Percentiles rank a stretch among this genome's conserved stretches.
These are phyloP conservation scores for Lepidocolaptes lacrymiger DNA, from an alignment of 2,797 vertebrate genomes.

Conservation along the genomic window DNA sequence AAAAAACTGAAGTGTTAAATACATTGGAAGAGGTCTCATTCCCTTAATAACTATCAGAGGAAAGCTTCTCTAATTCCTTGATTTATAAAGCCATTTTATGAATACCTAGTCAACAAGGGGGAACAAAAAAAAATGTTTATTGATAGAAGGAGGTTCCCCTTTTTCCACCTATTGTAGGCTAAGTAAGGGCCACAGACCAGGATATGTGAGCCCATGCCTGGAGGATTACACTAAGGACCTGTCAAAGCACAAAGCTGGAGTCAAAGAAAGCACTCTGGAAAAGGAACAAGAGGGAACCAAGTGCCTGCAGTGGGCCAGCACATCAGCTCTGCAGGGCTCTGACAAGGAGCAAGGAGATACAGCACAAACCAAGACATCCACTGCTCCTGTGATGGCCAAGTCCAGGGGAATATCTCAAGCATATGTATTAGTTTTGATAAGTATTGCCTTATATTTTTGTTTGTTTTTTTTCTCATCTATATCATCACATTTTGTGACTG, in stretches of 20 bases:
- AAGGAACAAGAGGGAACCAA: background rate
- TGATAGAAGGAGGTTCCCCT: background rate
- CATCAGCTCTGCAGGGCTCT: background rate
- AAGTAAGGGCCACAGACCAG: background rate
- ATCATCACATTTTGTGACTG: background rate
- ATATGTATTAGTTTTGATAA: background rate
- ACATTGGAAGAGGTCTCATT: background rate
- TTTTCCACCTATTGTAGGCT: background rate
- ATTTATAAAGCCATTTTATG: background rate
- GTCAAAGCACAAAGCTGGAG: no score
- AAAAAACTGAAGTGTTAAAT: background rate
- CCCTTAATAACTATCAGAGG: background rate
- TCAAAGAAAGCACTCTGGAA: background rate
- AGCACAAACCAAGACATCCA: background rate
- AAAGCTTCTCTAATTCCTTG: background rate
- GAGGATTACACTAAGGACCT: no score
- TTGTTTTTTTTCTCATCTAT: background rate
- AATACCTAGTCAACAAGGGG: background rate
- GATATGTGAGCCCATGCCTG: no score
- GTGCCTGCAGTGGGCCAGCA: background rate
- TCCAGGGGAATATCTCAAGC: background rate
- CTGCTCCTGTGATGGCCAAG: background rate
- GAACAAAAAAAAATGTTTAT: background rate
- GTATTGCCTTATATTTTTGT: background rate
- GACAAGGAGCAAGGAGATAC: background rate